Evolutionary conservation across 2,888 invertebrate genomes (phyloP), one percentile per base, ranked within the genome.

Genomic region (Sympetrum striolatum): DNA sequence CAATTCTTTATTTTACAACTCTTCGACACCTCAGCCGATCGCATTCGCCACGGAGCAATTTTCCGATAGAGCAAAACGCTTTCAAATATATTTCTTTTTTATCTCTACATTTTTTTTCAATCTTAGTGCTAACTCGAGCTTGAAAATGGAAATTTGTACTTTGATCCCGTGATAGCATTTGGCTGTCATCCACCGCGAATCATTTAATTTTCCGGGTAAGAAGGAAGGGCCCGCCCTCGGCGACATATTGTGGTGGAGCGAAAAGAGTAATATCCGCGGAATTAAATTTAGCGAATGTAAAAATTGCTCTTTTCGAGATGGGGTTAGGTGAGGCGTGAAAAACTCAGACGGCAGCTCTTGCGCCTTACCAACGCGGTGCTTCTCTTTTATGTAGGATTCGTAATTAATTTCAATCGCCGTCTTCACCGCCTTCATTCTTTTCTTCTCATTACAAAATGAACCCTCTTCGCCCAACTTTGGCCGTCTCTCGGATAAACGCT

Each of bases 141-240:
- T 91, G 91, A 92, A 92, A 91, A 91, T 92, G 91, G 91, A 91
- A 91, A 92, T 92, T 91, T 91, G 91, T 91, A 90, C 90, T 91
- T 90, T 91, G 91, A 91, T 91, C 92, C 91, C 91, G 91, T 91
- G 91, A 91, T 92, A 91, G 91, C 91, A 91, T 91, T 92, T 92
- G 90, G 90, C 90, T 91, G 91, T 91, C 91, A 91, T 91, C 91
- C 86, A 73, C 91, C 91, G 90, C 91, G 91, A 91, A 91, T 92
- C 91, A 92, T 92, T 91, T 92, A 91, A 92, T 92, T 92, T 91
- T 44, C 90, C 82, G 82, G 86, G 82, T 79, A 81, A 44, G 53
- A 82, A 91, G 73, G 81, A 60, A 48, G 90, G 90, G 37, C 15
- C 53, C 15, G 35, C 53, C 35, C 35, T 31, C 35, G 53, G 60